A percentile compares a stretch with the other conserved stretches of the same genome.
These are phyloP conservation scores for Ophion slaviceki DNA, from an alignment of 2,888 invertebrate genomes.

Conservation along the genomic window DNA sequence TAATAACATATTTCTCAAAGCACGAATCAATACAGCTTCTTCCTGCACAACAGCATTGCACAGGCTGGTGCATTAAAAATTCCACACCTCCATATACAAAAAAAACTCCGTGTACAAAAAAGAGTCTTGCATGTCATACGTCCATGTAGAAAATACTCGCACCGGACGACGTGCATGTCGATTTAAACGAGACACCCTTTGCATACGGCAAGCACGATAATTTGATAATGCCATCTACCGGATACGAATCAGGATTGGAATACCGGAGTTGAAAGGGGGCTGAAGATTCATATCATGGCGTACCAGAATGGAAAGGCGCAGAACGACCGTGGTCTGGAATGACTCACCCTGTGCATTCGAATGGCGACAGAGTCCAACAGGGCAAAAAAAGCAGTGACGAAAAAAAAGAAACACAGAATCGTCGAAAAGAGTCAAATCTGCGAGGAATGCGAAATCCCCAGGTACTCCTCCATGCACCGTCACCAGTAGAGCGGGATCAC, in stretches of 20 bases:
- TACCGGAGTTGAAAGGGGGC: not conserved
- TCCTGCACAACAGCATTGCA: too few species aligned
- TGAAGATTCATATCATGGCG: not conserved
- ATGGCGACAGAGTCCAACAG: not conserved
- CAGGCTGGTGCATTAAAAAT: too few species aligned
- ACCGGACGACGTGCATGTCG: not conserved
- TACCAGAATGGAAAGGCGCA: not conserved
- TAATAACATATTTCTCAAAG: too few species aligned
- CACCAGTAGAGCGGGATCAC: conserved; percentile 4
- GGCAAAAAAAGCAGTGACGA: not conserved
- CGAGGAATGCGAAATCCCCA: conserved; percentile 45
- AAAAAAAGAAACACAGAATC: conserved; percentile 21
- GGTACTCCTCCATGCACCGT: conserved; percentile 13
- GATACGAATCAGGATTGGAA: conserved; percentile 5
- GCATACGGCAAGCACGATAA: not conserved
- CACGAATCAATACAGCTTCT: too few species aligned
- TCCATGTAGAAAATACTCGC: too few species aligned
- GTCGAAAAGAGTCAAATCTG: conserved; percentile 42
- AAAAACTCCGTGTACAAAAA: too few species aligned
- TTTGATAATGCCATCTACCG: conserved; percentile 4
- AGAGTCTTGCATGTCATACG: too few species aligned
- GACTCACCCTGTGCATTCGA: not conserved
- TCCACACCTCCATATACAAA: too few species aligned
- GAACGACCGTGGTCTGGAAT: not conserved
- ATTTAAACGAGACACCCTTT: not conserved